phyloP scores from a whole-genome alignment of 1,140 invertebrate species.

The Amyelois transitella region DNA sequence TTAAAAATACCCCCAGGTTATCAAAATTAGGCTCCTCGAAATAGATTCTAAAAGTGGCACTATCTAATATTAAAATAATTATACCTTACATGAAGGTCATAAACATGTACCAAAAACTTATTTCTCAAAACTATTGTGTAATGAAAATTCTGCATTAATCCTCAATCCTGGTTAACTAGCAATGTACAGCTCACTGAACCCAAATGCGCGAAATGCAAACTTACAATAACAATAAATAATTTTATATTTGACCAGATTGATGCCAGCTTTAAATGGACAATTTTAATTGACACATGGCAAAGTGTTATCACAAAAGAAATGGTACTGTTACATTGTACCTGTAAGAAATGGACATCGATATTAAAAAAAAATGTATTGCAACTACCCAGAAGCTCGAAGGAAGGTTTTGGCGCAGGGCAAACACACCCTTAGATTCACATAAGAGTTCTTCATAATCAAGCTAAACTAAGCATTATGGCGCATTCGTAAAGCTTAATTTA shows the following conservation, averaged over 20 bases:
- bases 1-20: no score
- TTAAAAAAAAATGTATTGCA: constrained; percentile 18
- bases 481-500: background rate
- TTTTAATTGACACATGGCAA: constrained; percentile 69
- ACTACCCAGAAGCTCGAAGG: constrained; percentile 8
- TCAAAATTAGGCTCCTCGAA: no score
- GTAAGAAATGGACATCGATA: constrained; percentile 33
- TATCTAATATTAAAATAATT: no score
- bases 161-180: background rate
- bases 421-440: no score
- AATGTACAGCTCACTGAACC: constrained; percentile 40
- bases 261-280: constrained; percentile 64
- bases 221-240: constrained; percentile 60
- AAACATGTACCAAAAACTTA: no score
- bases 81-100: no score
- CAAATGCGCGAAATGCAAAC: constrained; percentile 53
- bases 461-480: no score
- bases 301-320: constrained; percentile 60
- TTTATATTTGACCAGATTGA: constrained; percentile 59
- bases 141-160: background rate
- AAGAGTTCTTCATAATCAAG: no score
- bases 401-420: background rate
- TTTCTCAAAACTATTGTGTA: background rate
- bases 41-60: no score
- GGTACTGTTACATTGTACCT: constrained; percentile 37